Evolutionary conservation across 1,140 invertebrate species (phyloP), one percentile per base, ranked within the genome.

Genomic region (Nymphalis io): DNA sequence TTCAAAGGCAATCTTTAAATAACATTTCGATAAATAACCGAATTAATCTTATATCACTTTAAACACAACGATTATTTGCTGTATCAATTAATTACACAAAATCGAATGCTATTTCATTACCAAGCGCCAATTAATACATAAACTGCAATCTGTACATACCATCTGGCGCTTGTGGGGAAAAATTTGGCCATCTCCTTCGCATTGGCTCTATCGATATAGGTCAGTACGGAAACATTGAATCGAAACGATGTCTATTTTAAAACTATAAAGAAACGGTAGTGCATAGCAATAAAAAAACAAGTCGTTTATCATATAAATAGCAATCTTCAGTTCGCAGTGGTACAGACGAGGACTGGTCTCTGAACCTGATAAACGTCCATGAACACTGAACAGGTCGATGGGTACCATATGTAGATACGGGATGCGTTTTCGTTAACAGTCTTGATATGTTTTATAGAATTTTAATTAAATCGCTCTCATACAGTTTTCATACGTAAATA

Each of bases 211-310:
- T 84, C 76, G 74, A 83, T 84, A 78, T 84, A 76, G 84, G 82
- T 84, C 76, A 84, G 70, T 74, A 70, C 81, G 82, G 82, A 86
- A 84, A 83, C 76, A 76, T 72, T 75, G 69, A 79, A 72, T 81
- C 72, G 78, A 80, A 80, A 72, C 60, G 44, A 60, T 59, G 72
- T 82, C 79, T 85, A 83, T 85, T 83, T 81, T 82, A 46, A 78
- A 79, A 77, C 76, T 76, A 75, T 76, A 76, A 80, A 83, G 72
- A 84, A 82, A 83, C 73, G 53, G 42, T 55, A 71, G 64, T 71
- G 38, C 60, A 73, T 76, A 40, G 55, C 66, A 71, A 72, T 76
- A 70, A 76, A 70, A 73, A 69, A 59, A 71, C 58, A 73, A 73
- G 66, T 60, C 38, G 55, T 59, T 59, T 71, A 66, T 58, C 51